phyloP scores from a whole-genome alignment of 2,113 vertebrate genomes.

The Podarcis muralis region DNA sequence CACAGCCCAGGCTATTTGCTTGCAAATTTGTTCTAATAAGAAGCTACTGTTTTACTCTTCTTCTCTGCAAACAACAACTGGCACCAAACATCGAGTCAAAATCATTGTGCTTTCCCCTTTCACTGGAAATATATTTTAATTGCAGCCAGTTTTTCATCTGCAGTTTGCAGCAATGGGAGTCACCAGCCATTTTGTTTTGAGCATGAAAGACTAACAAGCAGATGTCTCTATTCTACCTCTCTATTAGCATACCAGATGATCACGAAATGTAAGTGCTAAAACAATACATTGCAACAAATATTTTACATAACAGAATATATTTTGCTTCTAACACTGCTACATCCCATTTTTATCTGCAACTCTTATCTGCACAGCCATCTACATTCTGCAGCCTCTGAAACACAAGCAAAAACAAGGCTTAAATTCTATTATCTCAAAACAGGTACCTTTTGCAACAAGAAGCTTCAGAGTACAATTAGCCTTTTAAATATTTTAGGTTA shows the following conservation, averaged over 20 bases:
- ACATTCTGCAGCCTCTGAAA: neutral
- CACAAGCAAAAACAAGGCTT: neutral
- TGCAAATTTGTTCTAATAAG: constrained; percentile 63
- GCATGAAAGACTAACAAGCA: constrained; percentile 54
- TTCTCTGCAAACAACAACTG: constrained; percentile 47
- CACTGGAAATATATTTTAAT: constrained; percentile 63
- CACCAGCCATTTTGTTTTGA: constrained; percentile 72
- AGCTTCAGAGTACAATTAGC: neutral
- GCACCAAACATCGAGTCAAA: constrained; percentile 42
- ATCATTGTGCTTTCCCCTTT: constrained; percentile 48
- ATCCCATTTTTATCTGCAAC: neutral
- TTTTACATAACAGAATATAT: neutral
- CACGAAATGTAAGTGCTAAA: constrained; percentile 33
- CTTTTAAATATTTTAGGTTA: constrained; percentile 32
- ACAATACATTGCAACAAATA: neutral
- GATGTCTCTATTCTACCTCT: constrained; percentile 56
- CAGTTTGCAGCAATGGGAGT: constrained; percentile 61
- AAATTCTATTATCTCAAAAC: neutral
- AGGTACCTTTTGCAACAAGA: neutral
- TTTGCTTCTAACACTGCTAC: neutral
- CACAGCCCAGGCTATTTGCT: constrained; percentile 41
- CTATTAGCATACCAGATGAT: constrained; percentile 47
- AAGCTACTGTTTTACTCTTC: constrained; percentile 39
- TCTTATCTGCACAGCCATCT: neutral
- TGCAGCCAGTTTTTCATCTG: constrained; percentile 57